Percentiles rank a stretch among this genome's conserved stretches.
These are phyloP conservation scores for Aculops lycopersici DNA, from an alignment of 1,140 invertebrate genomes.

Conservation along the genomic window DNA sequence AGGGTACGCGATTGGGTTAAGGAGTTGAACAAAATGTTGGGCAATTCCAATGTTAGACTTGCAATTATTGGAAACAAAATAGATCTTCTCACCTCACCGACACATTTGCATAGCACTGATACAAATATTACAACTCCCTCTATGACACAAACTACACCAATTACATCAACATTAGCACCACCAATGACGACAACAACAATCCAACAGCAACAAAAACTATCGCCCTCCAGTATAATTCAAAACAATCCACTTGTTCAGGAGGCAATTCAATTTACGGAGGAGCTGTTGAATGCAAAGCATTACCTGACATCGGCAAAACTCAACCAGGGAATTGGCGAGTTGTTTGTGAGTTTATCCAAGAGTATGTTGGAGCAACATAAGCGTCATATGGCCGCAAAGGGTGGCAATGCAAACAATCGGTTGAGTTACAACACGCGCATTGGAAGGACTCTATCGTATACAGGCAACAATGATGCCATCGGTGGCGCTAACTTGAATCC, in stretches of 20 bases:
- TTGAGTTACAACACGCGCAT: too few relatives aligned
- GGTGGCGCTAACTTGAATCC: too few relatives aligned
- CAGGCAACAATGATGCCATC: too few relatives aligned
- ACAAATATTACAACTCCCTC: too few relatives aligned
- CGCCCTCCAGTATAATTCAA: background rate
- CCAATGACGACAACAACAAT: too few relatives aligned
- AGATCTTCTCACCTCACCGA: conserved; percentile 26
- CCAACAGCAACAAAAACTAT: too few relatives aligned
- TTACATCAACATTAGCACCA: too few relatives aligned
- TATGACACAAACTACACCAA: too few relatives aligned
- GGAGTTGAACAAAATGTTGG: conserved; percentile 79
- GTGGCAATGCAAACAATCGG: too few relatives aligned
- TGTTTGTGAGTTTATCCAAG: conserved; percentile 55
- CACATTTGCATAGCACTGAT: too few relatives aligned
- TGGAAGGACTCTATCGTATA: too few relatives aligned
- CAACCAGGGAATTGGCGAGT: conserved; percentile 63
- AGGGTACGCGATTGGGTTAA: conserved; percentile 98
- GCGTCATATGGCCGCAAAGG: too few relatives aligned
- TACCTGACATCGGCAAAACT: conserved; percentile 77
- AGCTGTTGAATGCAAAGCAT: conserved; percentile 31
- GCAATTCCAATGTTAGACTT: conserved; percentile 56
- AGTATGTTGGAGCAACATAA: conserved; percentile 13
- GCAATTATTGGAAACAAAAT: conserved; percentile 90
- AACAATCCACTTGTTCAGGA: conserved; percentile 6
- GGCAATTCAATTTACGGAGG: conserved; percentile 1